Conservation (phyloP, 2,113 vertebrate genomes). For the Alligator sinensis region DNA sequence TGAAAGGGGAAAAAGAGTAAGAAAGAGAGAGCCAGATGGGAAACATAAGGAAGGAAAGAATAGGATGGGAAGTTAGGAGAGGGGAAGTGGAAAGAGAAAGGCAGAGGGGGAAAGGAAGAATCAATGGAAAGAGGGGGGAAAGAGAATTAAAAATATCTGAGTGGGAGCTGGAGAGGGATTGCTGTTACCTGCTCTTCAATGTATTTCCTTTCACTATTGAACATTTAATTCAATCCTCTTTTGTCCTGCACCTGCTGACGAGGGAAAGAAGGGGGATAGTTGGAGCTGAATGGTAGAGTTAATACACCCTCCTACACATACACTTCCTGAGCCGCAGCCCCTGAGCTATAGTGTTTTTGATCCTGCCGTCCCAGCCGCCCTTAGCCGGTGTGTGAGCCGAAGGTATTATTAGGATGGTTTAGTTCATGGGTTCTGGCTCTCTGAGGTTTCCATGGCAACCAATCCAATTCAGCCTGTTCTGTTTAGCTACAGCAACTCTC, state of each 20-base stretch:
- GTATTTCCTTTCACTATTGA: neutral
- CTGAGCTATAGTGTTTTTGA: neutral
- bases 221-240: neutral
- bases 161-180: neutral
- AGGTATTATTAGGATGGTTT: slow-evolving; percentile 37
- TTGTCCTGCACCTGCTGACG: neutral
- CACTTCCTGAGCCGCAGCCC: neutral
- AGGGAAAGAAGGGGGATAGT: neutral
- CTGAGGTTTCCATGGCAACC: slow-evolving; percentile 66
- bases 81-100: neutral
- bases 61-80: neutral
- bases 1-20: slow-evolving; percentile 1
- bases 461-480: slow-evolving; percentile 5
- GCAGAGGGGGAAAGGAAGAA: neutral
- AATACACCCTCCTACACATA: neutral
- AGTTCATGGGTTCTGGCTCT: slow-evolving; percentile 27
- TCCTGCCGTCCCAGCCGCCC: slow-evolving; percentile 1
- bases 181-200: neutral
- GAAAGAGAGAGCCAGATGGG: slow-evolving; percentile 9
- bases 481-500: slow-evolving; percentile 36
- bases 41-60: neutral
- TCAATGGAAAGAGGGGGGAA: neutral
- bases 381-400: slow-evolving; percentile 19
- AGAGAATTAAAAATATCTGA: neutral
- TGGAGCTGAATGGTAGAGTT: neutral